Evolutionary conservation across 2,797 vertebrate genomes (phyloP), one percentile per base, ranked within the genome.

Genomic region (Selene dorsalis): DNA sequence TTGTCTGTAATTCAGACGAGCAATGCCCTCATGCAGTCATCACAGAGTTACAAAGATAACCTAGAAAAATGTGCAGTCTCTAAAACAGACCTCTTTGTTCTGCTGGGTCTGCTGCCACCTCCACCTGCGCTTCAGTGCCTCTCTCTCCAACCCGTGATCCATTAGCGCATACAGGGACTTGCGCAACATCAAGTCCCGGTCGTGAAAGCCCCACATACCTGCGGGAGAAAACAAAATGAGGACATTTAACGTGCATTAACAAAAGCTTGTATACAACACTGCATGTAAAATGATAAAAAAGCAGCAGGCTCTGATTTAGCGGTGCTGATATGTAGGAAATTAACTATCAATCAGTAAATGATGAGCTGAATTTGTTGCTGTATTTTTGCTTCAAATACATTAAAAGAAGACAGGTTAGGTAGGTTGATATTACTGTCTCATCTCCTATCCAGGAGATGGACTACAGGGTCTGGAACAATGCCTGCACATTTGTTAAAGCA

Each of bases 141-240:
- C 97, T 78, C 96, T 94, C 89, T 99, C 98, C 2, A 60, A 60
- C 0, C 98, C 98, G 57, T 96, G 96, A 50, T 98, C 97, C 97
- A 99, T 98, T 79, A 98, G 87, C 0, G 96, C 93, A 2, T 98
- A 96, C 60, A 99, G 93, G 16, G 97, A 96, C 82, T 99, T 99
- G 6, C 97, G 91, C 1, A 99, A 94, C 96, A 98, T 95, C 74
- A 99, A 91, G 80, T 99, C 97, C 17, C 97, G 90, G 69, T 99
- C 98, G 0, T 99, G 97, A 90, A 99, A 99, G 14, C 98, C 98
- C 98, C 98, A 99, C 98, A 99, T 99, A 0, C 98, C 98, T 99
- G 82, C 32, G 53, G 1, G 0, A 43, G 2, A 6, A 76, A 55
- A 75, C n/a, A 68, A 56, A 64, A 28, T 3, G 0, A 2, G 2